phyloP scores from a whole-genome alignment of 2,113 vertebrate species.

The Ochotona princeps region DNA sequence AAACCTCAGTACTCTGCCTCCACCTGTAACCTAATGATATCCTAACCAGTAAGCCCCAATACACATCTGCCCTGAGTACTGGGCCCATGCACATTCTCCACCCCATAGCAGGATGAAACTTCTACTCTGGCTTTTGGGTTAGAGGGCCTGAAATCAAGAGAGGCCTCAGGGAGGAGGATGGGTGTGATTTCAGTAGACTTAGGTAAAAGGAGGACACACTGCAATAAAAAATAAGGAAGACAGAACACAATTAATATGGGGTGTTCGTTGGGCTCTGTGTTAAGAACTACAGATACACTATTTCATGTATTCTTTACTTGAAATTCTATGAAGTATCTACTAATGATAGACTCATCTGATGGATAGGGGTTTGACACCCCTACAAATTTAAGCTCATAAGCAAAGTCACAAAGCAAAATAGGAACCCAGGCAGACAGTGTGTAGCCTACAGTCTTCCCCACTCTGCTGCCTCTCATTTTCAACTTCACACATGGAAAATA shows the following conservation, averaged over 20 bases:
- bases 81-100: not conserved
- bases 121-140: not conserved
- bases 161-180: not conserved
- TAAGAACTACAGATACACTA: constrained; percentile 6
- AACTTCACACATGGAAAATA: constrained; percentile 34
- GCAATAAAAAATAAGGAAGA: not conserved
- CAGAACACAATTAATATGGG: not conserved
- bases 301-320: constrained; percentile 20
- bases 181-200: not conserved
- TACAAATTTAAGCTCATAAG: constrained; percentile 16
- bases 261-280: not conserved
- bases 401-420: constrained; percentile 43
- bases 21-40: not conserved
- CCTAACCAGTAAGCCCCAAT: not conserved
- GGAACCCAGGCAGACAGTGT: not conserved
- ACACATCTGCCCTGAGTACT: not conserved
- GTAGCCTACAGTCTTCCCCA: not conserved
- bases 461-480: not conserved
- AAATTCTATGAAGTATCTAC: not conserved
- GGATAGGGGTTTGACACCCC: not conserved
- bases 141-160: not conserved
- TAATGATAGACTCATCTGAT: not conserved
- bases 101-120: not conserved
- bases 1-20: constrained; percentile 5
- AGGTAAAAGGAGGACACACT: not conserved